These are phyloP conservation scores for Scaptomyza parva DNA, from an alignment of 2,888 invertebrate genomes.

Conservation along the genomic window DNA sequence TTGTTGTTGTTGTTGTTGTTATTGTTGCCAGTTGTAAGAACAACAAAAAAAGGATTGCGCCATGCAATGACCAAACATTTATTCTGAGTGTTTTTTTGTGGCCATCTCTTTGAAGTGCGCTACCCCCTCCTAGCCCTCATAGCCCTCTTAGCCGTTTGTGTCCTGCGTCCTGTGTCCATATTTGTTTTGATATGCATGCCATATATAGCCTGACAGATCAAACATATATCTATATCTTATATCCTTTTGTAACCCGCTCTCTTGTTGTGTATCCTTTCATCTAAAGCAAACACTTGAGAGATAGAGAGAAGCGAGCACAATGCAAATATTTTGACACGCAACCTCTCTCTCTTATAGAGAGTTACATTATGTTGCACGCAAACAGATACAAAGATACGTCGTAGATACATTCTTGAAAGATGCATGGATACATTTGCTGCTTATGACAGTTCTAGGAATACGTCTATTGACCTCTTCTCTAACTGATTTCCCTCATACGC, in stretches of 20 bases:
- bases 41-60: constrained; percentile 64
- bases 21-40: too few relatives aligned
- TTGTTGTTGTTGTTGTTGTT: too few relatives aligned
- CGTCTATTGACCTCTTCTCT: constrained; percentile 47
- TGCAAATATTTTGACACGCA: constrained; percentile 65
- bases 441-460: constrained; percentile 42
- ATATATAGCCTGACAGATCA: constrained; percentile 2
- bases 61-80: constrained; percentile 73
- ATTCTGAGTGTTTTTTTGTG: constrained; percentile 14
- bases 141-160: too few relatives aligned
- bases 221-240: neutral
- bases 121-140: too few relatives aligned
- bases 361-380: constrained; percentile 19
- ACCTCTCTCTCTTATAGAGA: constrained; percentile 5
- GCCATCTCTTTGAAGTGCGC: constrained; percentile 45
- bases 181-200: constrained; percentile 65
- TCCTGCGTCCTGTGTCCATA: constrained; percentile 49
- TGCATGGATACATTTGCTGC: constrained; percentile 1
- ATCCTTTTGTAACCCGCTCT: constrained; percentile 24
- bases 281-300: constrained; percentile 23
- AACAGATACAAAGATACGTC: too few relatives aligned
- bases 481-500: constrained; percentile 27
- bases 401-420: constrained; percentile 4
- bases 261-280: constrained; percentile 49
- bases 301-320: constrained; percentile 14